A percentile compares a stretch with the other conserved stretches of the same genome.
phyloP scores from a whole-genome alignment of 2,797 vertebrate genomes.

The Nothura maculosa region DNA sequence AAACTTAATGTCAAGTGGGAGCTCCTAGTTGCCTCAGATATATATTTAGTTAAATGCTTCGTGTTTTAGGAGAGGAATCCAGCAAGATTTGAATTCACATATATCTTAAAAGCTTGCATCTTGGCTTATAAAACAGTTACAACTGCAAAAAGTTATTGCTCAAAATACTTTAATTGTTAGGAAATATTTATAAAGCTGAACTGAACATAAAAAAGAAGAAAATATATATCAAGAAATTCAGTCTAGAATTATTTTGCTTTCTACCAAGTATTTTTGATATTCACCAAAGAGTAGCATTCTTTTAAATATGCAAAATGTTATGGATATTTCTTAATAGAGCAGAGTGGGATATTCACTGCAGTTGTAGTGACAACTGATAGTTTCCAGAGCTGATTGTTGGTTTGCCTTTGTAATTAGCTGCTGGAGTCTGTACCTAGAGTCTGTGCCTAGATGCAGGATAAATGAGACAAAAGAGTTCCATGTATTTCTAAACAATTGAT shows the following conservation, averaged over 20 bases:
- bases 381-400: constrained; percentile 44
- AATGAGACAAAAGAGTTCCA: no score
- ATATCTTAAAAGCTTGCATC: neutral
- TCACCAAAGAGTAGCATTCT: neutral
- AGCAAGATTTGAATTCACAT: neutral
- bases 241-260: no score
- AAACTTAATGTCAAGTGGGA: neutral
- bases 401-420: constrained; percentile 70
- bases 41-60: neutral
- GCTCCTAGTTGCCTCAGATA: neutral
- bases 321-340: neutral
- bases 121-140: neutral
- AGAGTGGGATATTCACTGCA: neutral
- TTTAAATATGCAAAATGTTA: neutral
- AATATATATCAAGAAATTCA: no score
- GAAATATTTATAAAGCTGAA: neutral
- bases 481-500: constrained; percentile 60
- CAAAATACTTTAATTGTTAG: neutral
- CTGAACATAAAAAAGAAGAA: neutral
- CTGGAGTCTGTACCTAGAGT: constrained; percentile 64
- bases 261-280: neutral
- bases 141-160: neutral
- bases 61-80: neutral
- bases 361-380: constrained; percentile 19
- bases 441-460: constrained; percentile 41